Base-by-base conservation (phyloP, 2,113 vertebrate species). In the Sebastes fasciatus region DNA sequence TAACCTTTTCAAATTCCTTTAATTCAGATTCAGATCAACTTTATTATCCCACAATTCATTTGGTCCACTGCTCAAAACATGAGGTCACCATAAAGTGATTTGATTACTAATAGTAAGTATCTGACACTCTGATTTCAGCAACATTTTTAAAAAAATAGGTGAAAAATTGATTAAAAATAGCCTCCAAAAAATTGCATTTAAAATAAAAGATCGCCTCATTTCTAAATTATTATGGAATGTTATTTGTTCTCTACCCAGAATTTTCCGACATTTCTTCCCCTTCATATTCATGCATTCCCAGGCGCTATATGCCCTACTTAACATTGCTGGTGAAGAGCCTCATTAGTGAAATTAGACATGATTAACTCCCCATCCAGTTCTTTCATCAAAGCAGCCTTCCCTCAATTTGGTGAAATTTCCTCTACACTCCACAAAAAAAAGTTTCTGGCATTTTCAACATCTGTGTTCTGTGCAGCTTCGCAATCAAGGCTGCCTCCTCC, bases 321-420 rank as follows among this genome's bases (percentile, higher is more conserved):
- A 52, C 68, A 63, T 52, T 14, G 45, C 68, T 70, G 64, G 54
- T 74, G 82, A 83, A 88, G 84, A 86, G 79, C 79, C 86, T 91
- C 79, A 85, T 87, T 90, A 83, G 77, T 78, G 45, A 85, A 86
- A 90, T 90, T 80, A 76, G 61, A 85, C 63, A 62, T 80, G 71
- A 88, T 89, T 83, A 74, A 66, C 71, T 88, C 75, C 80, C 81
- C 60, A 68, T 76, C 60, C 78, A 80, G 49, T 74, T 43, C 40
- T 79, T 86, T 86, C 63, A 77, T 80, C 86, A 86, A 81, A 87
- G 85, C 80, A 70, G 58, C 61, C 17, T 82, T 85, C 78, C 43
- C 71, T 73, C 66, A 86, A 63, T 81, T 83, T 84, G 80, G 82
- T 81, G 70, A 76, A 79, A 84, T 83, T 69, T 69, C n/a, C 64